These are phyloP conservation scores for Heliangelus exortis DNA, from an alignment of 2,797 vertebrate species.

Conservation along the genomic window DNA sequence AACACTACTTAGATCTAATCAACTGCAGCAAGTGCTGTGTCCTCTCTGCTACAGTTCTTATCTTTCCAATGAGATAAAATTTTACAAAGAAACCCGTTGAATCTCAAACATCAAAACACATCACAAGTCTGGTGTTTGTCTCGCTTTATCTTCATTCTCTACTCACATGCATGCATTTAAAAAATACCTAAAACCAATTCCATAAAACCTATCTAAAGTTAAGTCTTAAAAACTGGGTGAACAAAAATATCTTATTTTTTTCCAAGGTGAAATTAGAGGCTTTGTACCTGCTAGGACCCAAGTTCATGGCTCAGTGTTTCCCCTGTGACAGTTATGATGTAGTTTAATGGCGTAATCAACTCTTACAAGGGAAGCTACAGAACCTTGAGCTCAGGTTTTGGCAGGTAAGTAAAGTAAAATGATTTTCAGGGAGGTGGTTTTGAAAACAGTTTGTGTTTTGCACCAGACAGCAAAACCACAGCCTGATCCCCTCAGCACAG, in stretches of 20 bases:
- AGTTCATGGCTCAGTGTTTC: conserved; percentile 41
- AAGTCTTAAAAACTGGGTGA: neutral
- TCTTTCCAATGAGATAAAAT: neutral
- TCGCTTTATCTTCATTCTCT: neutral
- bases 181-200: neutral
- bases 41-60: neutral
- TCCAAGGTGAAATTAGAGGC: conserved; percentile 1
- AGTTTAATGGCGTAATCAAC: neutral
- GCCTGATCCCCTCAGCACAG: neutral
- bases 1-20: neutral
- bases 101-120: neutral
- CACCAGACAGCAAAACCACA: neutral
- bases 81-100: neutral
- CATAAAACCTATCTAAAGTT: neutral
- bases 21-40: neutral
- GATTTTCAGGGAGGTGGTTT: neutral
- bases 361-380: conserved; percentile 15
- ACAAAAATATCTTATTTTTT: neutral
- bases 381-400: conserved; percentile 5
- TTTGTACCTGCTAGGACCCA: conserved; percentile 12
- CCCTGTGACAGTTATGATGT: conserved; percentile 18
- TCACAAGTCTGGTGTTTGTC: neutral
- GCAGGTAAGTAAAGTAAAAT: neutral
- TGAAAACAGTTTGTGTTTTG: neutral
- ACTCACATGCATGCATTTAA: neutral